These are phyloP conservation scores for Gila robusta DNA, from an alignment of 2,797 vertebrate species.

Conservation along the genomic window DNA sequence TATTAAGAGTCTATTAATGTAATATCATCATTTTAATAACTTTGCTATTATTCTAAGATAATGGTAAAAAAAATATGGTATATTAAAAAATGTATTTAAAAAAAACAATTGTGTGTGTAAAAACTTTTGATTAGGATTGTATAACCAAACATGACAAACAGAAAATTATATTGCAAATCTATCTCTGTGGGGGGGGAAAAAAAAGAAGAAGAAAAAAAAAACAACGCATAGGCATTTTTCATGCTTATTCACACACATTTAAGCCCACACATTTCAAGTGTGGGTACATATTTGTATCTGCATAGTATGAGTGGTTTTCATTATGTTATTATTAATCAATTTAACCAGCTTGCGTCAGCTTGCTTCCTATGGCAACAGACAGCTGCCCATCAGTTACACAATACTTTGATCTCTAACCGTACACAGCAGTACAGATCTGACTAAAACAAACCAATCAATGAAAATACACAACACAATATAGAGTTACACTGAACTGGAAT, in stretches of 20 bases:
- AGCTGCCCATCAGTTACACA: conserved; percentile 33
- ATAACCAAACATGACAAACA: neutral
- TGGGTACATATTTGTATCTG: neutral
- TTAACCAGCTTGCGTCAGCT: conserved; percentile 24
- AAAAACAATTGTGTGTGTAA: neutral
- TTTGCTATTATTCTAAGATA: neutral
- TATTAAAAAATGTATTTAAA: neutral
- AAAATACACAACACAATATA: neutral
- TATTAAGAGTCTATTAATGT: neutral
- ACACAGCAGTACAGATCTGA: neutral
- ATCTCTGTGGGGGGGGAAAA: neutral
- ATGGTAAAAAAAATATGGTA: neutral
- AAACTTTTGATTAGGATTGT: neutral
- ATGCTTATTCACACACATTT: neutral
- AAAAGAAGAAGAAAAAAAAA: too few relatives aligned
- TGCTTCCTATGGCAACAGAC: conserved; percentile 24
- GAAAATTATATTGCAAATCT: neutral
- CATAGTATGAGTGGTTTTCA: conserved; percentile 12
- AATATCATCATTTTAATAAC: neutral
- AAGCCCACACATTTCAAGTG: neutral
- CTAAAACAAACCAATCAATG: conserved; percentile 31
- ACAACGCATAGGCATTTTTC: neutral
- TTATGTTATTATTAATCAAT: conserved; percentile 59
- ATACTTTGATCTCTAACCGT: conserved; percentile 40
- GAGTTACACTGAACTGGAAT: neutral